Evolutionary conservation across 2,113 vertebrate genomes (phyloP), one percentile per base, ranked within the genome.

Genomic region (Chiloscyllium plagiosum): DNA sequence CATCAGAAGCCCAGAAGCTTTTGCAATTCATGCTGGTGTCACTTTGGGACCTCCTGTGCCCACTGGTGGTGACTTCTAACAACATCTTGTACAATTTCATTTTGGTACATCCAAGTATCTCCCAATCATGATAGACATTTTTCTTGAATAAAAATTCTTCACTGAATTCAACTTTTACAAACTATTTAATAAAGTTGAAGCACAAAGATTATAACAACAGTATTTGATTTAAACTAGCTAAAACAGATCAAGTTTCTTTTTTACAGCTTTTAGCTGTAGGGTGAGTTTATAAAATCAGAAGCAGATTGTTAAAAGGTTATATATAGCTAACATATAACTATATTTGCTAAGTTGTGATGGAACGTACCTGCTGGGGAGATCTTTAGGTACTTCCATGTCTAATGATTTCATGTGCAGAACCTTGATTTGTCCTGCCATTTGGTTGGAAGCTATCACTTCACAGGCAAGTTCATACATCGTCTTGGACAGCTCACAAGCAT

Each of bases 401-500:
- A 99, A 97, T 4, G 99, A 99, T 97, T 99, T 99, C 98, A 98
- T 98, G 96, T 99, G 99, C 42, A 99, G 96, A 96, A 99, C 98
- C 96, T 97, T 98, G 96, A 99, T 99, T 90, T 97, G 97, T 13
- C 97, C 97, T 33, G 98, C 98, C 98, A 99, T 99, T 26, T 98
- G 97, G 95, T 99, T 99, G 94, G 98, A 98, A 24, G 98, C 96
- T 87, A 99, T 96, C 76, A 99, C 98, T 96, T 99, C 99, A 96
- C 98, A 96, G 83, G 99, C 99, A 96, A 99, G 97, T 83, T 99
- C 98, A 96, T 98, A 99, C 99, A 99, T 99, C 0, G 99, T 99
- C 98, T 99, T 99, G 0, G 99, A 99, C 61, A 99, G 97, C 95
- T 99, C 99, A 20, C 99, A 99, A 96, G 98, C 99, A 29, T 98